Base-by-base conservation (phyloP, 2,888 invertebrate genomes). In the Lasioglossum zephyrum region DNA sequence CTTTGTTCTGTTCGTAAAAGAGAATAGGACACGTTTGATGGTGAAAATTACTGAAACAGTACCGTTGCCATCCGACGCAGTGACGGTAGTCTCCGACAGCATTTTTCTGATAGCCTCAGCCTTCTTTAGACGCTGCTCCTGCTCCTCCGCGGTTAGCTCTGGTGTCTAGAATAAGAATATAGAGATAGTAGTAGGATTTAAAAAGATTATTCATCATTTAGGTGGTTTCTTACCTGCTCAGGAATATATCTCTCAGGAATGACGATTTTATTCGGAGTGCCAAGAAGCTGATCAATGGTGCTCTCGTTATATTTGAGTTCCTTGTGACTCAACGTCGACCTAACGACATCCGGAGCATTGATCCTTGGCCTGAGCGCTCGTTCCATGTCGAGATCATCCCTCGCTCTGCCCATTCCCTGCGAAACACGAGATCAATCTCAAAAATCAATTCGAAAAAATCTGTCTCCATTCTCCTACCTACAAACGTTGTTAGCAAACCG, bases 191-290 rank as follows among this genome's bases (percentile, higher is more conserved):
- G 49, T 22, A 49, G 18, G 22, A 22, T 49, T 18, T 49, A 22
- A 49, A 22, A 49, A 49, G 18, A 2, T 47, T 47, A 16, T 18
- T 16, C 4, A 22, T 53, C 49, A 22, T 53, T 53, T 53, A 53
- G 3, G n/a, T 1, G n/a, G 0, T 57, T 57, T 57, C 0, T 53
- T 63, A 98, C 97, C 96, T 98, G 97, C 95, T 99, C 98, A 39
- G 98, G 98, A 91, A 98, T 97, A 93, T 99, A 99, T 90, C 99
- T 96, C 95, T 99, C 98, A 0, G 99, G 99, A 92, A 99, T 99
- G 86, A 97, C 96, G 91, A 99, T 98, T 96, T 98, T 98, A 95
- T 97, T 97, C 22, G 99, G 99, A 26, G 98, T 97, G 74, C 98
- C 97, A 53, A 99, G 95, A 92, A 99, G 96, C 94, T 97, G 97